Evolutionary conservation across 2,797 vertebrate genomes (phyloP), one percentile per base, ranked within the genome.

Genomic region (Onychomys torridus): DNA sequence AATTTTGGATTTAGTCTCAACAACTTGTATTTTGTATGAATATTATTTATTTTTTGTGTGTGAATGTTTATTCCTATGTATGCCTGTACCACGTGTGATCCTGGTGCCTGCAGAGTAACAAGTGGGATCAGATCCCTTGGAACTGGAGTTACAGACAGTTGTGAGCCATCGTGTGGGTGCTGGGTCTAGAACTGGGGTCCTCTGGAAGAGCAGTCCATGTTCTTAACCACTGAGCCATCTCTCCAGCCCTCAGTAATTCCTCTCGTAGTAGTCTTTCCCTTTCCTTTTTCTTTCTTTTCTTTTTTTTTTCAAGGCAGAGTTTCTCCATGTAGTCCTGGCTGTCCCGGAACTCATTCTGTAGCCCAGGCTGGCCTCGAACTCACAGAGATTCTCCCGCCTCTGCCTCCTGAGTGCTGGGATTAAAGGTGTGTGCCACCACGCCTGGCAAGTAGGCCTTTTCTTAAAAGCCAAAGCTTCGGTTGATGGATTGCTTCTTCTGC

Each of bases 1-100:
- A 94, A 93, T 83, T 85, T 32, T 93, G 27, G 5, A 85, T 27
- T 75, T 82, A 46, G 43, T 90, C 86, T 84, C 67, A 89, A 79
- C 32, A 73, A 34, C 5, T 76, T 73, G 43, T 75, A 61, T 40
- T 61, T 82, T 6, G 43, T 29, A 61, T 29, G 61, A 10, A 61
- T 83, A 25, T 37, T n/a, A 55, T 27, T 27, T 84, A 19, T 59
- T 59, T 37, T 43, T 12, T 63, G 8, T 32, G 16, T 65, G 32
- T 49, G 29, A 34, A 43, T 46, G 9, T 21, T 46, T 65, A 29
- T 46, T 23, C 17, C 29, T 34, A 34, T 65, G 29, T 21, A 32
- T 84, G 57, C 61, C 57, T 61, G 81, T 4, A 17, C 23, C 57
- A 43, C 17, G 79, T 61, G 21, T 81, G 7, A 29, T n/a, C 57